These are phyloP conservation scores for Andrena fulva DNA, from an alignment of 2,888 invertebrate genomes.

Conservation along the genomic window DNA sequence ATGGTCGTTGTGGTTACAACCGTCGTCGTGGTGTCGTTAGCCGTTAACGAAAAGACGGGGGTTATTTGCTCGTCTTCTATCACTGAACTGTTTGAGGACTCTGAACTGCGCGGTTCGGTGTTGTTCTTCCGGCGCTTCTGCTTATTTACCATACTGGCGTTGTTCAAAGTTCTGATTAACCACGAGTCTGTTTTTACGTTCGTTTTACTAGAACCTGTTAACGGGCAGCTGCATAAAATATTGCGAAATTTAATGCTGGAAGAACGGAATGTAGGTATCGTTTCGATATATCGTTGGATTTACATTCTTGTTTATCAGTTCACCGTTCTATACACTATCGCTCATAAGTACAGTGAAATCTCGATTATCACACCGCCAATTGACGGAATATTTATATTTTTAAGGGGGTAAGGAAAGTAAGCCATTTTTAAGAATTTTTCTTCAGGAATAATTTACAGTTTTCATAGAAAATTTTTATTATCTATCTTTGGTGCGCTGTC, in stretches of 20 bases:
- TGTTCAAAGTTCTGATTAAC: conserved; percentile 79
- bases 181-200: conserved; percentile 81
- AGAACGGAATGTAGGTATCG: conserved; percentile 31
- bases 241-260: conserved; percentile 47
- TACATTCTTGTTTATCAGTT: background rate
- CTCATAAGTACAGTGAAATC: too few species aligned
- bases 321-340: background rate
- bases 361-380: too few species aligned
- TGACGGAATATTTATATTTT: too few species aligned
- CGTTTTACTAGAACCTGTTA: conserved; percentile 68
- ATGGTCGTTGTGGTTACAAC: conserved; percentile 36
- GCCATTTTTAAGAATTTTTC: too few species aligned
- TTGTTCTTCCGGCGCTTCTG: conserved; percentile 60
- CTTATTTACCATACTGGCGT: conserved; percentile 72
- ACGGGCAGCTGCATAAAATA: conserved; percentile 60
- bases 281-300: conserved; percentile 8
- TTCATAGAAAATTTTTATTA: too few species aligned
- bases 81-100: conserved; percentile 71
- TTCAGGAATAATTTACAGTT: too few species aligned
- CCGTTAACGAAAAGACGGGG: conserved; percentile 52
- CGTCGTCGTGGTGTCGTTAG: conserved; percentile 25
- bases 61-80: conserved; percentile 64
- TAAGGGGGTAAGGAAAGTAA: too few species aligned
- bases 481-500: too few species aligned
- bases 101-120: conserved; percentile 62